Conservation (phyloP, 1,140 invertebrate genomes). For the Dolichoris vasculosae region DNA sequence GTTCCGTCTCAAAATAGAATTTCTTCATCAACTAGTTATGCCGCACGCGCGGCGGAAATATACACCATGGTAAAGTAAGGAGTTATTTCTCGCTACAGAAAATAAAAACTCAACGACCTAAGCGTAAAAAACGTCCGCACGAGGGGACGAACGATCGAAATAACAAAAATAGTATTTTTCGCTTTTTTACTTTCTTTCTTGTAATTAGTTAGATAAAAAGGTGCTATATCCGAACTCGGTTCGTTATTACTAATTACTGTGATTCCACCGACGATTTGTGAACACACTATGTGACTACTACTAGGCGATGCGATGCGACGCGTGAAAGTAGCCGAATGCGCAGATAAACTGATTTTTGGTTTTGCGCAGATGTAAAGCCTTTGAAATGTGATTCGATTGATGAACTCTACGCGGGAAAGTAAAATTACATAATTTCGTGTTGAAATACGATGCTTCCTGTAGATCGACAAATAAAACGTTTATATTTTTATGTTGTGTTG, state of each 20-base stretch:
- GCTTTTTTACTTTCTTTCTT: no score
- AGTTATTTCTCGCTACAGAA: neutral
- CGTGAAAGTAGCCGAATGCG: neutral
- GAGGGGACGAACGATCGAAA: neutral
- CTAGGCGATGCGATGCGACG: neutral
- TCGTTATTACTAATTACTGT: no score
- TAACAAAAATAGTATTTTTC: neutral
- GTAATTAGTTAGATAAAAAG: no score
- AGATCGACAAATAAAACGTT: no score
- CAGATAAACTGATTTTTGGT: neutral
- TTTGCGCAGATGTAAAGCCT: neutral
- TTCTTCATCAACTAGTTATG: slow-evolving; percentile 8
- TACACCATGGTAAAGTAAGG: neutral
- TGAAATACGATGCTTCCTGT: no score
- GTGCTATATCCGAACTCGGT: no score
- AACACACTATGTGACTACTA: no score
- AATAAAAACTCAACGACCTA: neutral
- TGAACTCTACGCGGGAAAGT: no score
- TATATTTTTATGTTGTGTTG: no score
- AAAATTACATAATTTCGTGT: no score
- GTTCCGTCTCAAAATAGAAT: slow-evolving; percentile 43
- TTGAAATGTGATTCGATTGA: neutral
- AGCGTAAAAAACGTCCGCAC: neutral
- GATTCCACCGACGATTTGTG: no score
- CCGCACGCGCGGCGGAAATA: neutral